Percentiles rank a stretch among this genome's conserved stretches.
phyloP scores from a whole-genome alignment of 2,888 invertebrate species.

The Rhagonycha lutea region DNA sequence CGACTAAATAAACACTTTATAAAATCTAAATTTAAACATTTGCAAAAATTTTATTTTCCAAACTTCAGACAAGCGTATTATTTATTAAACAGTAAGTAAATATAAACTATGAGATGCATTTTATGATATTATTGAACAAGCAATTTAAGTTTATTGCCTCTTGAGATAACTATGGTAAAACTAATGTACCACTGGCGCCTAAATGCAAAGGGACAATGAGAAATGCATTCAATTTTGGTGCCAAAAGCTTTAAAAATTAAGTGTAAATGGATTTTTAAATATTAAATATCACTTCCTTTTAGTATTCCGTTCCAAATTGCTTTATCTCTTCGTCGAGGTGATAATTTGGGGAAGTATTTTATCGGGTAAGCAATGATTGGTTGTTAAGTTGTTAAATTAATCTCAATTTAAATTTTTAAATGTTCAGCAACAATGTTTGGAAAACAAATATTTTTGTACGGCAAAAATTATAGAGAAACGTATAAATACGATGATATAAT shows the following conservation, averaged over 20 bases:
- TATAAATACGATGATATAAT: too few relatives aligned
- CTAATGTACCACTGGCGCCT: not conserved
- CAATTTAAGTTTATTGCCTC: not conserved
- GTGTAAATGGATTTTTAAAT: not conserved
- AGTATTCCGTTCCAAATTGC: not conserved
- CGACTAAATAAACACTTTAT: not conserved
- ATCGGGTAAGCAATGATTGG: not conserved
- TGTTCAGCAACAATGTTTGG: too few relatives aligned
- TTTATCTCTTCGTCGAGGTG: not conserved
- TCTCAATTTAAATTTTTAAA: too few relatives aligned
- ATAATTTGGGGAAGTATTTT: not conserved
- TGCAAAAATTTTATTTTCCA: not conserved
- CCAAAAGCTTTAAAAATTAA: not conserved
- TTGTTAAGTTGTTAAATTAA: too few relatives aligned
- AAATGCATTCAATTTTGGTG: not conserved
- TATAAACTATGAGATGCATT: not conserved
- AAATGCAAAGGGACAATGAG: not conserved
- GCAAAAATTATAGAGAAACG: not conserved
- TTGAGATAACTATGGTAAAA: slow-evolving; percentile 1
- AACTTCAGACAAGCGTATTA: not conserved
- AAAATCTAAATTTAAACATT: not conserved
- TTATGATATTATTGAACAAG: not conserved
- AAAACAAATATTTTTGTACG: not conserved
- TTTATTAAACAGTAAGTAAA: not conserved
- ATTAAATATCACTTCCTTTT: not conserved